Percentiles rank a stretch among this genome's conserved stretches.
Conservation (phyloP, 2,113 vertebrate species). For the Phasianus colchicus region DNA sequence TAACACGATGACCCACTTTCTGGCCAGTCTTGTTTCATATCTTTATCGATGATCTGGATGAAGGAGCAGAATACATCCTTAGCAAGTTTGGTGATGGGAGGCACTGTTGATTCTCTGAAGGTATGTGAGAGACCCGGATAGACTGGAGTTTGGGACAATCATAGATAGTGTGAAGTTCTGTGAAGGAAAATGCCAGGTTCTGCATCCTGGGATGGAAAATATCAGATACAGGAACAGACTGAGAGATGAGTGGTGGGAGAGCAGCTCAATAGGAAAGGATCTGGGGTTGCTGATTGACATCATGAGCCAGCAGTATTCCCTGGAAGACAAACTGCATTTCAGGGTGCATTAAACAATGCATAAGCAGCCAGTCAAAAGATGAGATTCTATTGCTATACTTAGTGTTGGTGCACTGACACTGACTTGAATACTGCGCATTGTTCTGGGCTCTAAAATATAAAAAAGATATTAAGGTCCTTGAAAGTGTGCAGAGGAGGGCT, state of each 20-base stretch:
- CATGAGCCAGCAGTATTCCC: background rate
- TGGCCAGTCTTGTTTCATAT: background rate
- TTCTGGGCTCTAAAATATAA: too few relatives aligned
- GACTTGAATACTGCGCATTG: background rate
- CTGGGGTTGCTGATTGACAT: background rate
- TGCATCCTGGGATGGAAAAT: background rate
- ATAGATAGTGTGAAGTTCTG: background rate
- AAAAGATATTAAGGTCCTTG: too few relatives aligned
- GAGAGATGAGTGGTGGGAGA: background rate
- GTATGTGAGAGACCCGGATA: background rate
- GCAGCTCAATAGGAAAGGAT: background rate
- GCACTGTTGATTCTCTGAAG: background rate
- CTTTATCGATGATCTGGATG: background rate
- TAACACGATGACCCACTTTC: background rate
- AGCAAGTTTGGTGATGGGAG: background rate
- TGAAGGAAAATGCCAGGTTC: background rate
- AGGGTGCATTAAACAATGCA: background rate
- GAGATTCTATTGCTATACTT: background rate
- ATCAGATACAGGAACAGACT: background rate
- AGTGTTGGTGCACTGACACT: background rate
- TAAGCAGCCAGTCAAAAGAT: background rate
- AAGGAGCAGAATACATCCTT: background rate
- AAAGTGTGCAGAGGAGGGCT: too few relatives aligned
- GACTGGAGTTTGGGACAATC: background rate
- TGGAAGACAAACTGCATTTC: background rate